These are phyloP conservation scores for Theocolax elegans DNA, from an alignment of 1,140 invertebrate genomes.

Conservation along the genomic window DNA sequence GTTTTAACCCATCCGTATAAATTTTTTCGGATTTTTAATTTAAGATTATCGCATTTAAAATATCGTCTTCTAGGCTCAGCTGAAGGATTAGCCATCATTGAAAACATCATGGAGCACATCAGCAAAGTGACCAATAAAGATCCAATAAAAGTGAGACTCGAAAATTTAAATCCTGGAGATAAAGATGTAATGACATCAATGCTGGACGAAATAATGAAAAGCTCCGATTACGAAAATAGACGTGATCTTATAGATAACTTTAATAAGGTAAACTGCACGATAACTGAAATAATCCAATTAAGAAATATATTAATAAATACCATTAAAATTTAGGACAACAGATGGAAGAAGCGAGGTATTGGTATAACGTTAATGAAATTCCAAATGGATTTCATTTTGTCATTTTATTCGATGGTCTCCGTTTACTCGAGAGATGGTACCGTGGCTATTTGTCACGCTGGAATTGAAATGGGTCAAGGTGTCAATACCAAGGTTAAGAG, in stretches of 20 bases:
- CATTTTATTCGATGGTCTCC: slow-evolving; percentile 75
- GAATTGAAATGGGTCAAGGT: slow-evolving; percentile 89
- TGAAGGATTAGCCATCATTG: slow-evolving; percentile 69
- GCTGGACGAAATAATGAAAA: slow-evolving; percentile 70
- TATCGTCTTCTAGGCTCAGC: slow-evolving; percentile 16
- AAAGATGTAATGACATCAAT: slow-evolving; percentile 60
- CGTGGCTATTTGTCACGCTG: slow-evolving; percentile 80
- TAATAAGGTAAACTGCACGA: slow-evolving; percentile 71
- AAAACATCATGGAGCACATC: slow-evolving; percentile 87
- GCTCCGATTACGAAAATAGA: slow-evolving; percentile 73
- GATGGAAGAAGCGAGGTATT: slow-evolving; percentile 83
- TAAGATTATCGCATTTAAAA: not conserved
- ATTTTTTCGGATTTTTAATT: no score
- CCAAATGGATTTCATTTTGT: slow-evolving; percentile 69
- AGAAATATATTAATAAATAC: no score
- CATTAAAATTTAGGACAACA: slow-evolving; percentile 68
- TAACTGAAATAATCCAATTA: no score
- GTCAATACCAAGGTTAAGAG: slow-evolving; percentile 81
- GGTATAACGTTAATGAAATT: slow-evolving; percentile 77
- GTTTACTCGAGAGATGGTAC: slow-evolving; percentile 82
- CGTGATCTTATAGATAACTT: slow-evolving; percentile 70
- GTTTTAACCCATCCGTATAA: no score
- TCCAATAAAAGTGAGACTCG: slow-evolving; percentile 74
- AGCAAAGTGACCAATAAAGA: slow-evolving; percentile 75
- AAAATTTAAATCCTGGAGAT: slow-evolving; percentile 69